Base-by-base conservation (phyloP, 2,113 vertebrate genomes). In the Plecturocebus donacophilus region DNA sequence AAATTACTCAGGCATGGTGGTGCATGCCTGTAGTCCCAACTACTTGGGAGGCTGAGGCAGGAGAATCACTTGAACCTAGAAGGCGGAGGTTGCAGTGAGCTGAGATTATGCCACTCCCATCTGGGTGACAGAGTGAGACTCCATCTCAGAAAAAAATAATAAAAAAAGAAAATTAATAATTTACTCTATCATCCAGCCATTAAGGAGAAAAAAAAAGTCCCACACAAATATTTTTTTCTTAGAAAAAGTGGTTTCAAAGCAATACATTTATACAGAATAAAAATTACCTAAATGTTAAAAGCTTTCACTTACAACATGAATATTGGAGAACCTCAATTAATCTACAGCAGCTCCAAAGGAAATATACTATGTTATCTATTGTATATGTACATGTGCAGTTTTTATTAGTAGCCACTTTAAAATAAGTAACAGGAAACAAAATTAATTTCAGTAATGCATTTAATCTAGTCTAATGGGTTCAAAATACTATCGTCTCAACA, bases 181-280 rank as follows among this genome's bases (percentile, higher is more conserved):
- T 88, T 86, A 64, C 23, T 38, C 61, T 82, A 23, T 40, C 25
- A 79, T 47, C 35, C 21, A 75, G 25, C 16, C 64, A 77, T 38
- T 38, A 54, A 56, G 77, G 5, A 35, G 40, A 54, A 42, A 35
- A 61, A 42, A 45, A 70, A 16, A 0, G 56, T 95, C 32, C 77
- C 20, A 83, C 40, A 56, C 42, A 75, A 64, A 77, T 71, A 81
- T n/a, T n/a, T 85, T 86, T 38, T 66, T 77, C 52, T 71, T 79
- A 73, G 81, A 85, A 90, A 96, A 92, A 16, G 1, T 58, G n/a
- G 70, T 81, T 90, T 84, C 45, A 75, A 85, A 88, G 56, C 56
- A 93, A 76, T 89, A 71, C 0, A 91, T 77, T 90, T 82, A 42
- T n/a, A 71, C 82, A 61, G 77, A 61, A 95, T 90, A 86, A 95